These are phyloP conservation scores for Drosophila austrosaltans DNA, from an alignment of 2,888 invertebrate species.

Conservation along the genomic window DNA sequence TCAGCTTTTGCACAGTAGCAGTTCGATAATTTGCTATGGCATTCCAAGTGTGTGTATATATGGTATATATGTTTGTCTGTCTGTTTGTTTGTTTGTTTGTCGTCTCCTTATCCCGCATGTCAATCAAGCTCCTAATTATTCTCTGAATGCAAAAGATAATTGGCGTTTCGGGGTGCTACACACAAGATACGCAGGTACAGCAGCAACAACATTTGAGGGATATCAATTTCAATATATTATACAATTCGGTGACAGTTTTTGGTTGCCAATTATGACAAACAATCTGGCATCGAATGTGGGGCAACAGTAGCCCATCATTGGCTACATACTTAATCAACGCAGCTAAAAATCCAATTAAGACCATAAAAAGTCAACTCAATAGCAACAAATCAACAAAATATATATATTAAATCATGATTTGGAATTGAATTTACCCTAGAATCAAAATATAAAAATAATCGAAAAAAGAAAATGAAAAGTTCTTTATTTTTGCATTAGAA, in stretches of 20 bases:
- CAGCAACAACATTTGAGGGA: constrained; percentile 56
- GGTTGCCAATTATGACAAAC: constrained; percentile 72
- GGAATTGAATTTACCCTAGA: not conserved
- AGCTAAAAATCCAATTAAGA: constrained; percentile 82
- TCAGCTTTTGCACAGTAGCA: constrained; percentile 78
- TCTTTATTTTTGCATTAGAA: too few species aligned
- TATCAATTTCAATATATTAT: constrained; percentile 81
- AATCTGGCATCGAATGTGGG: constrained; percentile 45
- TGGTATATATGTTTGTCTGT: constrained; percentile 74
- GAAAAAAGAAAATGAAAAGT: too few species aligned
- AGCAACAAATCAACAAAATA: not conserved
- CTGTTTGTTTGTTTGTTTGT: not conserved
- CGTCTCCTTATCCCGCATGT: constrained; percentile 83
- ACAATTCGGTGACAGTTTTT: constrained; percentile 36
- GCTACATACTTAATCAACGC: constrained; percentile 55
- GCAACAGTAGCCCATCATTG: constrained; percentile 37
- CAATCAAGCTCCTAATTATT: constrained; percentile 84
- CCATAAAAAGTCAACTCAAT: constrained; percentile 64
- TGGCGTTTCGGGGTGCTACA: constrained; percentile 69
- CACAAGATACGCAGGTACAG: not conserved
- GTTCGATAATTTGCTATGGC: constrained; percentile 83
- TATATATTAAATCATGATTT: not conserved
- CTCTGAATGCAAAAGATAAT: constrained; percentile 84
- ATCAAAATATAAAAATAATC: not conserved
- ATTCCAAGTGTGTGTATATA: constrained; percentile 82